phyloP scores from a whole-genome alignment of 1,140 invertebrate species.

The Formica exsecta region DNA sequence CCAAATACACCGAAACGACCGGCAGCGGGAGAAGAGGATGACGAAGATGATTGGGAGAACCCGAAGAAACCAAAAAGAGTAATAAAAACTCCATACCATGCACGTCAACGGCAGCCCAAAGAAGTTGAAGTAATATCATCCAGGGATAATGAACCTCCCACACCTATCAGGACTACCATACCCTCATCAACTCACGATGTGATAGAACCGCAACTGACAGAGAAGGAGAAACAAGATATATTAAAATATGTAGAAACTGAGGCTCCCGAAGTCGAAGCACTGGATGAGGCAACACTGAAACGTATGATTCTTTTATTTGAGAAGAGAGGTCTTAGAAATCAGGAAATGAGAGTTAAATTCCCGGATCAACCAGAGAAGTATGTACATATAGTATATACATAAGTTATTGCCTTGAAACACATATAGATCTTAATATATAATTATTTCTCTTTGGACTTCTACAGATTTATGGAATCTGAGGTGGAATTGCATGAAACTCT shows the following conservation, averaged over 20 bases:
- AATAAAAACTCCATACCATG: slow-evolving; percentile 85
- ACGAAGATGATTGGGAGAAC: slow-evolving; percentile 88
- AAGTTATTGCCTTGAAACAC: neutral
- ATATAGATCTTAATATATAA: neutral
- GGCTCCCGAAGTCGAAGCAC: slow-evolving; percentile 92
- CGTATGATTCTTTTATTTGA: slow-evolving; percentile 97
- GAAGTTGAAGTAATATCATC: slow-evolving; percentile 82
- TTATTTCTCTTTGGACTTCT: slow-evolving; percentile 63
- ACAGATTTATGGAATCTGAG: slow-evolving; percentile 99
- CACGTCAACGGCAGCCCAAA: slow-evolving; percentile 81
- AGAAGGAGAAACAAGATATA: slow-evolving; percentile 93
- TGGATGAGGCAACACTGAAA: slow-evolving; percentile 96
- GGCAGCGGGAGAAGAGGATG: slow-evolving; percentile 89
- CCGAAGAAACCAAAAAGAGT: slow-evolving; percentile 83
- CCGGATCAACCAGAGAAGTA: slow-evolving; percentile 98
- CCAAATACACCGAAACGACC: slow-evolving; percentile 92
- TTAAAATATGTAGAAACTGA: slow-evolving; percentile 94
- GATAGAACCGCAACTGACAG: slow-evolving; percentile 88
- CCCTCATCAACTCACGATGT: slow-evolving; percentile 86
- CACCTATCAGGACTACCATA: slow-evolving; percentile 85
- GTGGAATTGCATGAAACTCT: slow-evolving; percentile 97
- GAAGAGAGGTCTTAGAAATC: slow-evolving; percentile 97
- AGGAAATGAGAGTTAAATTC: slow-evolving; percentile 99
- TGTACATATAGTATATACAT: slow-evolving; percentile 50
- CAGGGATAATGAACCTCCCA: slow-evolving; percentile 87